Evolutionary conservation across 2,888 invertebrate species (phyloP).

Genomic region (Rhorus exstirpatorius): DNA sequence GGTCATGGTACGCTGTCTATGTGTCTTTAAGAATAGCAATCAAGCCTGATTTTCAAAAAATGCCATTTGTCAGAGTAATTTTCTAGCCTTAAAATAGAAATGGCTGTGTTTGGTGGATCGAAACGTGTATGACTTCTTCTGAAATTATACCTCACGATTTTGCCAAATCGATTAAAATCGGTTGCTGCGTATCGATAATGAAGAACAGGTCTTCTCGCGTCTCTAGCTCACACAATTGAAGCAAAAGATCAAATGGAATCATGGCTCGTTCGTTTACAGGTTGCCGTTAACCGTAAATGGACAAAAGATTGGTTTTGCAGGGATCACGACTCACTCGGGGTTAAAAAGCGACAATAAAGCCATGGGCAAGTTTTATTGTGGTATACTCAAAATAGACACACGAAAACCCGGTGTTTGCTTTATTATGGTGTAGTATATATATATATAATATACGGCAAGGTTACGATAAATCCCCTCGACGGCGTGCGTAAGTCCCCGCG

Average conservation of each 20-base stretch:
- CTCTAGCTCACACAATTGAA: background rate
- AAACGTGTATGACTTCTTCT: too few species aligned
- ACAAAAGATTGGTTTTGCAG: conserved; percentile 29
- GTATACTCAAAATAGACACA: conserved; percentile 34
- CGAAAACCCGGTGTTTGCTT: conserved; percentile 50
- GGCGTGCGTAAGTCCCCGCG: conserved; percentile 39
- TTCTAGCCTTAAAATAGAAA: too few species aligned
- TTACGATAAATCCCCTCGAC: conserved; percentile 61
- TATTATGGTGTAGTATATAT: conserved; percentile 53
- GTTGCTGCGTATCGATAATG: background rate
- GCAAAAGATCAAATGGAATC: background rate
- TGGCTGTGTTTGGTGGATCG: too few species aligned
- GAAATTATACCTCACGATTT: background rate
- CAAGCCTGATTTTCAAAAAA: too few species aligned
- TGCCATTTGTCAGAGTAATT: too few species aligned
- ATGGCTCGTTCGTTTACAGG: conserved; percentile 13
- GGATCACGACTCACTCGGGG: conserved; percentile 22
- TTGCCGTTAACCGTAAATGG: conserved; percentile 25
- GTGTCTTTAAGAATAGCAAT: too few species aligned
- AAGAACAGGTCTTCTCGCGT: background rate
- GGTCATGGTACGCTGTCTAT: background rate
- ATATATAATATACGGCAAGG: too few species aligned
- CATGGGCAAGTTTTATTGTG: conserved; percentile 50
- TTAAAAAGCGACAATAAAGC: conserved; percentile 49
- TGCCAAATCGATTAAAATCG: background rate